Percentiles rank a stretch among this genome's conserved stretches.
These are phyloP conservation scores for Schlechtendalia chinensis DNA, from an alignment of 1,140 invertebrate species.

Conservation along the genomic window DNA sequence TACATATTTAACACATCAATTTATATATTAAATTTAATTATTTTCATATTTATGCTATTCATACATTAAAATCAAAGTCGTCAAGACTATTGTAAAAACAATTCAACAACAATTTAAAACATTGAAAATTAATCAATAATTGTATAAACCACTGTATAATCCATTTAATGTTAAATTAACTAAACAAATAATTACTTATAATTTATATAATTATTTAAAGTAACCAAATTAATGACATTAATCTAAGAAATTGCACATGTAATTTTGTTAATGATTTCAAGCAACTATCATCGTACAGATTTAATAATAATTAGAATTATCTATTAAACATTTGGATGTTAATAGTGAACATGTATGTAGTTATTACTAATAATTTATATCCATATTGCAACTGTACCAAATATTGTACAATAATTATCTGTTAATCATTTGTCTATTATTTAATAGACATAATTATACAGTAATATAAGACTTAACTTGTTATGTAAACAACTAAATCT, in stretches of 20 bases:
- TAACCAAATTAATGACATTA: not conserved
- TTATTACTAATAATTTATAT: constrained; percentile 4
- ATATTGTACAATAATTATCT: not conserved
- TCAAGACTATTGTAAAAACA: not conserved
- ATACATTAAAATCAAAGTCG: not conserved
- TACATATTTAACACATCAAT: not conserved
- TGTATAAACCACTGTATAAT: not conserved
- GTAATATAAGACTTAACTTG: not conserved
- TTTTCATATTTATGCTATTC: no score
- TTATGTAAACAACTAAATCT: not conserved
- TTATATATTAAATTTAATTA: not conserved
- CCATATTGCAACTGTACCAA: not conserved
- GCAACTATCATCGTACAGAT: not conserved
- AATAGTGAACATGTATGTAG: not conserved
- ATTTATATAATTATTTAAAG: not conserved
- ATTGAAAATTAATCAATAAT: not conserved
- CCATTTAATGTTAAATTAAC: not conserved
- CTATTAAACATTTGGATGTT: not conserved
- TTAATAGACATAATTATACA: not conserved
- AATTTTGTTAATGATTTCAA: not conserved
- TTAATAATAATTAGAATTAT: not conserved
- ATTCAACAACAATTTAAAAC: not conserved
- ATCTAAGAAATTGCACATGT: not conserved
- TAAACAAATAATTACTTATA: not conserved
- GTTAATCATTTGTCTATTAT: not conserved